A percentile compares a stretch with the other conserved stretches of the same genome.
Conservation (phyloP, 2,113 vertebrate genomes). For the Tupaia chinensis region DNA sequence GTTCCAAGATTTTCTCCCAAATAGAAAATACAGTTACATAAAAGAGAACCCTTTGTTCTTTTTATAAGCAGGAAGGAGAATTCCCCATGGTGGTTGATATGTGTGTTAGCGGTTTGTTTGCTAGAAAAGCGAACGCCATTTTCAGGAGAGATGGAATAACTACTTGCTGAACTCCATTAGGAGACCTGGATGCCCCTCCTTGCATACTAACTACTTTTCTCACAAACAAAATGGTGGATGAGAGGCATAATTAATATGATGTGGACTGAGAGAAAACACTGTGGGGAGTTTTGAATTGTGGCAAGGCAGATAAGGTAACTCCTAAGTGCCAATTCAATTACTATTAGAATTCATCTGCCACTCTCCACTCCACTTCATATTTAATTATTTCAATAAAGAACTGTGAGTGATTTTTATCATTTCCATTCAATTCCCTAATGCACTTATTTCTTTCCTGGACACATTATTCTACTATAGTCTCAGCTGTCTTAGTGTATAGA, state of each 20-base stretch:
- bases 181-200: not conserved
- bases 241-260: conserved; percentile 68
- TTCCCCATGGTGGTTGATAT: not conserved
- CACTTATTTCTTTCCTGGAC: conserved; percentile 53
- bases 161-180: conserved; percentile 12
- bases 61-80: not conserved
- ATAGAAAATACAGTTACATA: not conserved
- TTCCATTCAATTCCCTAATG: conserved; percentile 76
- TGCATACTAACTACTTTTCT: conserved; percentile 63
- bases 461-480: conserved; percentile 69
- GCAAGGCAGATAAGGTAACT: conserved; percentile 75
- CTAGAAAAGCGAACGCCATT: conserved; percentile 39
- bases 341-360: conserved; percentile 76
- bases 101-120: not conserved
- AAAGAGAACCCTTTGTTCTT: conserved; percentile 50
- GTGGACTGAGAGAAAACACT: conserved; percentile 70
- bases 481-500: conserved; percentile 58
- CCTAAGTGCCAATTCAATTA: conserved; percentile 79
- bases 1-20: conserved; percentile 3
- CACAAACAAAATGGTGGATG: conserved; percentile 72
- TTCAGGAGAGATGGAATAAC: not conserved
- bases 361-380: conserved; percentile 79
- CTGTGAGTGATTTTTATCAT: conserved; percentile 75
- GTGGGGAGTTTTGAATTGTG: conserved; percentile 75
- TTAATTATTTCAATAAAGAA: conserved; percentile 84